Percentiles rank a stretch among this genome's conserved stretches.
Conservation (phyloP, 1,140 invertebrate genomes). For the Ridgeia piscesae region DNA sequence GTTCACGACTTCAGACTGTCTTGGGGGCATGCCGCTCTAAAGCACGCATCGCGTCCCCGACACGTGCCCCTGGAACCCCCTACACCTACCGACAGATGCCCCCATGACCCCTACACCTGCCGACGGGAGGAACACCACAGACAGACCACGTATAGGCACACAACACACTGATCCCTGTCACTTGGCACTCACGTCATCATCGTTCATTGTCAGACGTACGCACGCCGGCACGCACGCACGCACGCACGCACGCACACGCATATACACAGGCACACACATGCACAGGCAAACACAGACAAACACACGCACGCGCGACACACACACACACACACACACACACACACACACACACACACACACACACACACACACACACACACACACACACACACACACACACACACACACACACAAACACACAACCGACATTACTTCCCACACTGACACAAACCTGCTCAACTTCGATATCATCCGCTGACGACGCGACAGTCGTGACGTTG, state of each 20-base stretch:
- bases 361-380: background rate
- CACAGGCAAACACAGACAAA: background rate
- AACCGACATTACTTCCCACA: background rate
- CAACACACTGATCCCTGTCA: too few species aligned
- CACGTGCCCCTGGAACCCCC: too few species aligned
- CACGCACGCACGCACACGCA: background rate
- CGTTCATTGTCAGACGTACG: too few species aligned
- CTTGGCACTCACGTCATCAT: too few species aligned
- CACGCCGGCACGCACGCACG: too few species aligned
- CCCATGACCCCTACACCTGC: too few species aligned
- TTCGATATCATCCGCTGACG: background rate
- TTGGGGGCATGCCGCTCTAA: too few species aligned
- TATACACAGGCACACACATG: background rate
- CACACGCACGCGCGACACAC: background rate
- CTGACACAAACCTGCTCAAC: background rate
- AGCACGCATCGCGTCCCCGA: too few species aligned
- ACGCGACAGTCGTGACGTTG: background rate
- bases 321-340: background rate
- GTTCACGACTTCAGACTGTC: too few species aligned
- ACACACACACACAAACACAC: background rate
- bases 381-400: background rate
- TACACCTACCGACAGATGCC: too few species aligned
- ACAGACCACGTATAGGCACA: too few species aligned
- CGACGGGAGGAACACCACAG: too few species aligned
- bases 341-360: conserved; percentile 1